Base-by-base conservation (phyloP, 2,888 invertebrate species). In the Acleris emargana region DNA sequence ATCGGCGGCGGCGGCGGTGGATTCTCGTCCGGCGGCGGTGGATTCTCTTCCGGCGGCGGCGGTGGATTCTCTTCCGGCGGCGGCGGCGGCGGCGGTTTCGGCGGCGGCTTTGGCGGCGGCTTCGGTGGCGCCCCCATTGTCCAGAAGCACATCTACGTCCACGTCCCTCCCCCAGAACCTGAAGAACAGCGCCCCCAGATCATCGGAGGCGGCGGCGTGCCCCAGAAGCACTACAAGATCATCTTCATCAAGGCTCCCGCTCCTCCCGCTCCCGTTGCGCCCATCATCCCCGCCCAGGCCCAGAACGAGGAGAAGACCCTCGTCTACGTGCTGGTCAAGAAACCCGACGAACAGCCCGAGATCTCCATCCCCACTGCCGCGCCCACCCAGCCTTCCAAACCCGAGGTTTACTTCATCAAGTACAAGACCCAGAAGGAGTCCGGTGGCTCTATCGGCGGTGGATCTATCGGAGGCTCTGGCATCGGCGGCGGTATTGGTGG, bases 211-310 rank as follows among this genome's bases (percentile, higher is more conserved):
- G 94, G 95, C 52, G 94, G 94, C 67, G 93, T 95, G 55, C 89
- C 95, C 79, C 96, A 96, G 88, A 96, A 96, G 81, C 96, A 96
- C 91, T 96, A 96, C 94, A 96, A 96, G 88, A 96, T 96, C 89
- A 96, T 96, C 93, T 96, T 96, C 95, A 96, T 96, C 91, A 96
- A 96, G 93, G 96, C 96, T 69, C 96, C 96, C 67, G 95, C 96
- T 73, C 94, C 96, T 72, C 96, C 96, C 78, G 95, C 95, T 63
- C 96, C 96, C 67, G 94, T 96, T 70, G 95, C 95, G 0, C 96
- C 96, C 78, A 93, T 95, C 76, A 95, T 96, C 81, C 96, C 96
- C 75, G 93, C 94, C 57, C 94, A 95, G 76, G 94, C 94, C 71
- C 96, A 96, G 77, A 95, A 96, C 90, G 95, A 95, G 82, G 95